phyloP scores from a whole-genome alignment of 2,888 invertebrate species.

The Pachymerium ferrugineum region DNA sequence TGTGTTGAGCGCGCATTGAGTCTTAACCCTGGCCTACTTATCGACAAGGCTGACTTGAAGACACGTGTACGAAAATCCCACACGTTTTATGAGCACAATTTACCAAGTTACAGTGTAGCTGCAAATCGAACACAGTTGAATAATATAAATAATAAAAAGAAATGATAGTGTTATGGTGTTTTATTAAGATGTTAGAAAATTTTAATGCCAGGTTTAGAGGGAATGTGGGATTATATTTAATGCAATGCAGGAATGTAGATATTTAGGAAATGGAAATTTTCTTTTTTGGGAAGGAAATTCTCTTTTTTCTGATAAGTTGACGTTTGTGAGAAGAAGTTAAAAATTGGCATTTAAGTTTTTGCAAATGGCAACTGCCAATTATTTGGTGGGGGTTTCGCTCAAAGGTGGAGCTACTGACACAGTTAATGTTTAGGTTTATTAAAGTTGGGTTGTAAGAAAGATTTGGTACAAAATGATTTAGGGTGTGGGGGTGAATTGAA shows the following conservation, averaged over 20 bases:
- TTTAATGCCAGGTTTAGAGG: no score
- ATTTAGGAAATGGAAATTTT: not conserved
- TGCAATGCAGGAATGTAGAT: slow-evolving; percentile 2
- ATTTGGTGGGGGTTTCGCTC: slow-evolving; percentile 1
- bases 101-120: not conserved
- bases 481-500: not conserved
- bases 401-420: slow-evolving; percentile 15
- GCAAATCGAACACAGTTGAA: no score
- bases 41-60: slow-evolving; percentile 3
- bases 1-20: not conserved
- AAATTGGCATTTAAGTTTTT: not conserved
- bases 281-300: not conserved
- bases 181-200: no score
- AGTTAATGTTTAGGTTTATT: slow-evolving; percentile 5
- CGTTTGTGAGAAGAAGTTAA: slow-evolving; percentile 1
- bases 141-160: no score
- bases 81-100: slow-evolving; percentile 9
- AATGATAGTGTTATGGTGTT: no score
- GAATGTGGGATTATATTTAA: no score
- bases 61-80: not conserved
- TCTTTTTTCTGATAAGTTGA: not conserved
- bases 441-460: not conserved
- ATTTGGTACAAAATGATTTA: not conserved
- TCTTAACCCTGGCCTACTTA: slow-evolving; percentile 15
- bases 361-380: not conserved